These are phyloP conservation scores for Thermophis baileyi DNA, from an alignment of 2,113 vertebrate genomes.

Conservation along the genomic window DNA sequence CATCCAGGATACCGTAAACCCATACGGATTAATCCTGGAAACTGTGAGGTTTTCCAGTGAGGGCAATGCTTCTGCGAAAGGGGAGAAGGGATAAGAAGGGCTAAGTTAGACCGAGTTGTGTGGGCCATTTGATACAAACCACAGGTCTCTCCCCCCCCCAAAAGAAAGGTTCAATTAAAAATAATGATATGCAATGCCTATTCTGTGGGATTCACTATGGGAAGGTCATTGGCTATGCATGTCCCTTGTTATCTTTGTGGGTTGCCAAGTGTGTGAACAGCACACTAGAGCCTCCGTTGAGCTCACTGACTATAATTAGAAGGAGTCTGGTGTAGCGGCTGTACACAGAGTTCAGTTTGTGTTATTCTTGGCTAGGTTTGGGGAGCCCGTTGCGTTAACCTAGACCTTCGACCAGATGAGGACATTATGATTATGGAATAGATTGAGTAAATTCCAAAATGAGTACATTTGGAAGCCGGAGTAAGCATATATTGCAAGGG, in stretches of 20 bases:
- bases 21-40: constrained; percentile 85
- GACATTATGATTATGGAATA: not conserved
- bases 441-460: not conserved
- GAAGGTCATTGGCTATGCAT: not conserved
- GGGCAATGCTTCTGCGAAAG: constrained; percentile 84
- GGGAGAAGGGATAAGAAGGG: constrained; percentile 68
- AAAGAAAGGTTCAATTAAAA: not conserved
- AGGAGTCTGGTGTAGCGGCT: not conserved
- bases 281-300: not conserved
- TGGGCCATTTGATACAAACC: constrained; percentile 31
- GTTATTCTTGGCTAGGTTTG: not conserved
- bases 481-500: not conserved
- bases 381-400: not conserved
- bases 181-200: not conserved
- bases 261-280: no score
- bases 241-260: not conserved
- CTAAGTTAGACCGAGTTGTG: constrained; percentile 27
- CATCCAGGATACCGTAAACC: constrained; percentile 80
- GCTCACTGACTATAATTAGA: not conserved
- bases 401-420: not conserved
- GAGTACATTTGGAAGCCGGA: not conserved
- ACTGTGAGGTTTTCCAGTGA: constrained; percentile 93
- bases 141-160: not conserved
- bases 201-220: not conserved
- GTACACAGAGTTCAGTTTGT: not conserved